Base-by-base conservation (phyloP, 1,140 invertebrate species). In the Mercenaria mercenaria region DNA sequence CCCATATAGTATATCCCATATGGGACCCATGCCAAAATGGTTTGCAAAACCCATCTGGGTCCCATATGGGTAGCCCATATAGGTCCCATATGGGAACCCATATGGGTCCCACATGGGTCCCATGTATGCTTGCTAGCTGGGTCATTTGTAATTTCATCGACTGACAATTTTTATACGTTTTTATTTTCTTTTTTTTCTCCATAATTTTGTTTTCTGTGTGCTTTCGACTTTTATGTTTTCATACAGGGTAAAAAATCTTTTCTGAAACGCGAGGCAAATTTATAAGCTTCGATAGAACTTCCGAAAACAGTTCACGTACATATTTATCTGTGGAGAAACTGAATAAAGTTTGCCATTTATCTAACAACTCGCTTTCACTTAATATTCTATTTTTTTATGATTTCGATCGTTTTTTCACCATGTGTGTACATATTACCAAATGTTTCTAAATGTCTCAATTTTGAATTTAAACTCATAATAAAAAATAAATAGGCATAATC, bases 361-460 rank as follows among this genome's bases (percentile, higher is more conserved):
- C 10, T 6, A 23, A 59, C 23, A 59, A 59, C 6, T 59, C 23
- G 15, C 15, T 23, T 23, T 59, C 23, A 23, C 4, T 23, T 59
- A 59, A 59, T 8, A 47, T 47, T 8, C 20, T 3, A 6, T 4
- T 23, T 59, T 59, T 59, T 59, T 59, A 59, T 59, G 6, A 23
- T 59, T n/a, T 59, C 20, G 15, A 59, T 59, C 6, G 15, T 26
- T 13, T 72, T 41, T 72, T 34, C 67, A 4, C 67, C 67, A 6
- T 20, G 4, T 34, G 4, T 20, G 29, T 72, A 41, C 3, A 72
- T 10, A 41, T 26, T 72, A 20, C 4, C 2, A 72, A 72, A 72
- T 72, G 67, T 72, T 72, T 72, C 29, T 3, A 72, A 20, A 15
- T 72, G n/a, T 72, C 67, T 72, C n/a, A 72, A 18, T 72, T 72